phyloP scores from a whole-genome alignment of 2,888 invertebrate species.

The Stenodema calcarata region DNA sequence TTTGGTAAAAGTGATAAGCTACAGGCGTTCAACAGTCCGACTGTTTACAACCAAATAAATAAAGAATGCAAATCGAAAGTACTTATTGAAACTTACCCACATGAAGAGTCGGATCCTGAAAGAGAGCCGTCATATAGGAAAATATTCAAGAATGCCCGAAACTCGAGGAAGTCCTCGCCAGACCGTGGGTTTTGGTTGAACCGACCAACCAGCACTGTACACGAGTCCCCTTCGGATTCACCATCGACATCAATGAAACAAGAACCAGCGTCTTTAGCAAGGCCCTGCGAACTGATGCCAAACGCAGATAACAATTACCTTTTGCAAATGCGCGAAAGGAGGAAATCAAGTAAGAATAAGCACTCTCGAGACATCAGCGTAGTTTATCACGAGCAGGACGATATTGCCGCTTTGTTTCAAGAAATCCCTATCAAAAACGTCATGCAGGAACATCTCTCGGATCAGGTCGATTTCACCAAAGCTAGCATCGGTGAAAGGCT shows the following conservation, averaged over 20 bases:
- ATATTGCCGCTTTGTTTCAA: background rate
- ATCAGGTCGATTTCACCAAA: background rate
- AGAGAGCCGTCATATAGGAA: background rate
- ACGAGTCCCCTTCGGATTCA: background rate
- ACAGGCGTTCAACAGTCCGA: background rate
- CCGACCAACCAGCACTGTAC: background rate
- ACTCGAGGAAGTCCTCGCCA: background rate
- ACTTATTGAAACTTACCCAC: background rate
- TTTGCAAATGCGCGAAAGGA: background rate
- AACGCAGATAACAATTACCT: background rate
- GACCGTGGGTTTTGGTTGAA: background rate
- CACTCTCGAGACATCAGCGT: background rate
- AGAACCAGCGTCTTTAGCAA: background rate
- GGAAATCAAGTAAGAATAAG: background rate
- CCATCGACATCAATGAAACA: background rate
- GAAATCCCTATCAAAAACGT: background rate
- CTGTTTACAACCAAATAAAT: background rate
- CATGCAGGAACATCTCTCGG: background rate
- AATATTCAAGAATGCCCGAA: background rate
- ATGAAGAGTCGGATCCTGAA: background rate
- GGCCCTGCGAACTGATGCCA: background rate
- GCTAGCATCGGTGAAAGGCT: background rate
- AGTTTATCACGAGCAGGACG: background rate
- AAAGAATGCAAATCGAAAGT: background rate
- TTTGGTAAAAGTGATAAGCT: background rate